Evolutionary conservation across 1,140 invertebrate genomes (phyloP), one percentile per base, ranked within the genome.

Genomic region (Dufourea novaeangliae): DNA sequence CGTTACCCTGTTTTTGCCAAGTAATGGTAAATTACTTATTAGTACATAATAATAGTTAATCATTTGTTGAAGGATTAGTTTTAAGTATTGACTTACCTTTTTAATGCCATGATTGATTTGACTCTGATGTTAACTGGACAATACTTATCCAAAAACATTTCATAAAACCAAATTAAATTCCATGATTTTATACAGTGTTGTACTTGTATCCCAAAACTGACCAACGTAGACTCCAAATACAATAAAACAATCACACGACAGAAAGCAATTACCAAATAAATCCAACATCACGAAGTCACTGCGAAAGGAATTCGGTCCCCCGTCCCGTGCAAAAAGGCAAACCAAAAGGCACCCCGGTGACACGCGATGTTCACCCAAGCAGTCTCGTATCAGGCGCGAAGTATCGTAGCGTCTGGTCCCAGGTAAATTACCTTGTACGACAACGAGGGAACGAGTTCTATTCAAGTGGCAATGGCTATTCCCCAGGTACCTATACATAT

Each of bases 361-460:
- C 57, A 61, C 32, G 14, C 56, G 57, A 61, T 37, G 57, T n/a
- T 61, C n/a, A 22, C 14, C 32, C 7, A 52, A 17, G 6, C 20
- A n/a, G 46, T 7, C 20, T 50, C 12, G 54, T 52, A 32, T 32
- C 27, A 25, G 27, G 25, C 6, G 56, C 7, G 56, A 34, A 59
- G 17, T 29, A 34, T 59, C 29, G 17, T 17, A 29, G 25, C 56
- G 29, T 59, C 56, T 34, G 5, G 56, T n/a, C 57, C 25, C n/a
- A 20, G 5, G 56, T 20, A 61, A 61, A 61, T 61, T 37, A 46
- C 25, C 67, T 10, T 29, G 8, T 20, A 54, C 41, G 66, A 70
- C 56, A 70, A 70, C 44, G 67, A 54, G 34, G 66, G 3, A 32
- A 17, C 67, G 57, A 52, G 56, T 71, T 62, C 52, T 50, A 50